A percentile compares a stretch with the other conserved stretches of the same genome.
Evolutionary conservation across 2,888 invertebrate genomes (phyloP).

Genomic region (Ellobium chinense): DNA sequence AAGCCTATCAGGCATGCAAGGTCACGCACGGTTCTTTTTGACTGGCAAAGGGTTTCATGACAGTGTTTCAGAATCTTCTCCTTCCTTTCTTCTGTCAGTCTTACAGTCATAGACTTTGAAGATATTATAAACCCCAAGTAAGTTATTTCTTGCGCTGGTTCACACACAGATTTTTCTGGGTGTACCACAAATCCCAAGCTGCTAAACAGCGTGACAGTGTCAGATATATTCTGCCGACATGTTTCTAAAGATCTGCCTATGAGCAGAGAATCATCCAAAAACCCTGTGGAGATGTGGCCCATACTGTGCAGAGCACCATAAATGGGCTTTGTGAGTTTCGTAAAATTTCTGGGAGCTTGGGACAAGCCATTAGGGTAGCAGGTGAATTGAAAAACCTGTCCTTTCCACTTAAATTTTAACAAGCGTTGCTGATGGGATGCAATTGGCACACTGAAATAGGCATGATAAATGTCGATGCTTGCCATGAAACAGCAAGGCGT

Average conservation of each 20-base stretch:
- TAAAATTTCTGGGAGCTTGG: constrained; percentile 40
- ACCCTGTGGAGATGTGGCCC: background rate
- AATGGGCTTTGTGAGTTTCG: constrained; percentile 36
- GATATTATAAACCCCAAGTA: background rate
- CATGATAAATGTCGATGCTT: constrained; percentile 32
- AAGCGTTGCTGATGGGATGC: background rate
- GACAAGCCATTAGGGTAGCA: constrained; percentile 29
- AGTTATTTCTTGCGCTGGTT: background rate
- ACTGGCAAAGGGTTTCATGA: background rate
- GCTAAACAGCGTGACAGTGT: background rate
- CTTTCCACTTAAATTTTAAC: constrained; percentile 38
- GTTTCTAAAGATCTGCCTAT: background rate
- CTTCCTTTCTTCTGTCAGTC: background rate
- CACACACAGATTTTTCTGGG: background rate
- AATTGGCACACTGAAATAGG: constrained; percentile 38
- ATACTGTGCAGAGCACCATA: background rate
- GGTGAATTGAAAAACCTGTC: constrained; percentile 18
- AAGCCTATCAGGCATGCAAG: background rate
- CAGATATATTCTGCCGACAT: background rate
- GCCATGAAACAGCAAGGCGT: constrained; percentile 34
- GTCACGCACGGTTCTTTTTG: background rate
- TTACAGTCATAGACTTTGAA: background rate
- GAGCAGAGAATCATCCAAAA: constrained; percentile 18
- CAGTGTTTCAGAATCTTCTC: background rate
- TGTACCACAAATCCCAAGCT: background rate